A percentile compares a stretch with the other conserved stretches of the same genome.
Conservation (phyloP, 2,888 invertebrate genomes). For the Meta bourneti region DNA sequence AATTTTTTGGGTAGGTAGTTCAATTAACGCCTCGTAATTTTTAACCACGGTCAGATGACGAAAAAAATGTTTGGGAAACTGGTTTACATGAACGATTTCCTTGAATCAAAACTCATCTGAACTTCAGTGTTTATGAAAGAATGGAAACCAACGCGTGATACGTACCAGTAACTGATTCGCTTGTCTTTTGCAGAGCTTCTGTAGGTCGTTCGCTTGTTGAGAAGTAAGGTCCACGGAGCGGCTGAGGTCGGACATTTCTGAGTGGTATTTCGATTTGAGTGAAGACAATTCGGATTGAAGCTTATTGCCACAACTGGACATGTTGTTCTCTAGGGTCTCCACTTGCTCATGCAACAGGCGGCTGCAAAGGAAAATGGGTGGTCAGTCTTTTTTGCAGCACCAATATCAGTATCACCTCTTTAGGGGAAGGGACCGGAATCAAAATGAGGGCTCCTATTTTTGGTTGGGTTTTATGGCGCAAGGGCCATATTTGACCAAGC, state of each 20-base stretch:
- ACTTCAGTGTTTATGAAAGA: too few species aligned
- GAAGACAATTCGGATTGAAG: slow-evolving; percentile 96
- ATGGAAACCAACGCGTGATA: not conserved
- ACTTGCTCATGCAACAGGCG: slow-evolving; percentile 90
- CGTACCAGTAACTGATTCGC: slow-evolving; percentile 90
- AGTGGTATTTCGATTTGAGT: slow-evolving; percentile 99
- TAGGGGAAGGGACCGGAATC: too few species aligned
- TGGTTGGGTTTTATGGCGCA: too few species aligned
- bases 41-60: too few species aligned
- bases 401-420: too few species aligned
- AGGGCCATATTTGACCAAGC: too few species aligned
- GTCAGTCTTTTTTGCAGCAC: not conserved
- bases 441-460: too few species aligned
- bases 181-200: slow-evolving; percentile 98
- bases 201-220: slow-evolving; percentile 97
- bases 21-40: too few species aligned
- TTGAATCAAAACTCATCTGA: too few species aligned
- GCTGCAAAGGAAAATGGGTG: slow-evolving; percentile 23
- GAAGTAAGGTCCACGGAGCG: slow-evolving; percentile 97
- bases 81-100: too few species aligned
- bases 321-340: slow-evolving; percentile 95
- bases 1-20: too few species aligned
- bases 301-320: slow-evolving; percentile 96
- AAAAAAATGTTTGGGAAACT: too few species aligned
- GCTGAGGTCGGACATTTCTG: slow-evolving; percentile 97